Evolutionary conservation across 2,797 vertebrate species (phyloP), one percentile per base, ranked within the genome.

Genomic region (Amphiprion clarkii): DNA sequence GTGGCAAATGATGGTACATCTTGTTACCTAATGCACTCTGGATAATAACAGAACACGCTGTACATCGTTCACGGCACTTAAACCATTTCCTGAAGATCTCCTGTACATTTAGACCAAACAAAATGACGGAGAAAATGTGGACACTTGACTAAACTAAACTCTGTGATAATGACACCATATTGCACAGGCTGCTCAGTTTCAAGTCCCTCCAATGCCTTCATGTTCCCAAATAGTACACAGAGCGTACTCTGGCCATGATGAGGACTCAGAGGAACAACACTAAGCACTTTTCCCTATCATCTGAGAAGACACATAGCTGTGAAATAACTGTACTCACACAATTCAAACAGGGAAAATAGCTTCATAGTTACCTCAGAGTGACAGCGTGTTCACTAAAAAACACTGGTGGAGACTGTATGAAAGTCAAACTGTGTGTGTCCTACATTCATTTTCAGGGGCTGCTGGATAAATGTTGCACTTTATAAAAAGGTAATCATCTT

Each of bases 21-120:
- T 68, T 79, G 83, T 91, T 88, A 90, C 81, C 83, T 76, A 85
- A 88, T 81, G 86, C 71, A 76, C 57, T 76, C 74, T 52, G 71
- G 75, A 70, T 75, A 82, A 84, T 73, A 61, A 67, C 68, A 79
- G 78, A 76, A 78, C 74, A 62, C 23, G 19, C 58, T n/a, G 74
- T 76, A 69, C 67, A 51, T 39, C 14, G 42, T 62, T 78, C 55
- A 21, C 36, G 61, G 51, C 59, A 52, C 53, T 72, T 39, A 2
- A 6, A 23, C 33, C 25, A 36, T 67, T 82, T 77, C 44, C 27
- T 5, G 27, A 64, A 64, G 29, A 74, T 44, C 51, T 56, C 46
- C 17, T 12, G 13, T 25, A 59, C 64, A 55, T 78, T 70, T 29
- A 66, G 56, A 53, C 0, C 2, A 44, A 36, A 54, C 29, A 70